A percentile compares a stretch with the other conserved stretches of the same genome.
phyloP scores from a whole-genome alignment of 2,113 vertebrate genomes.

The Cnemophilus loriae region DNA sequence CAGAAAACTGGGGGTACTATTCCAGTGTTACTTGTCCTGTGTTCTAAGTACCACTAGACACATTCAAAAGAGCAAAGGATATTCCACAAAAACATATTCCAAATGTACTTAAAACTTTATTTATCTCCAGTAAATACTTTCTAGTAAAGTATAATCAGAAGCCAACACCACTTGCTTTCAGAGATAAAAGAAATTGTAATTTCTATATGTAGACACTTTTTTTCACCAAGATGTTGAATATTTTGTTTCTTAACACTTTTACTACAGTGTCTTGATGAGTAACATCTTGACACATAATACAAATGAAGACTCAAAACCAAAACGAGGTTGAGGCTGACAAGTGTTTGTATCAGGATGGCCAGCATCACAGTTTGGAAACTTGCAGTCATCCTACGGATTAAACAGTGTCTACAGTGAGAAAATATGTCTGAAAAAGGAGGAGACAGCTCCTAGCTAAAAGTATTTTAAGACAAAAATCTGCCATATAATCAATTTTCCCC shows the following conservation, averaged over 20 bases:
- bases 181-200: not conserved
- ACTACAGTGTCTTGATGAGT: not conserved
- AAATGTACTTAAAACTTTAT: rapidly evolving
- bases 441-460: not conserved
- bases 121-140: not conserved
- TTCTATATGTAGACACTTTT: not conserved
- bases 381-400: not conserved
- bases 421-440: not conserved
- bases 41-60: not conserved
- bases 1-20: not conserved
- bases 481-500: not conserved
- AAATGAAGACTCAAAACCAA: not conserved
- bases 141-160: not conserved
- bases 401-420: not conserved
- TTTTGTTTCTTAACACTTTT: not conserved
- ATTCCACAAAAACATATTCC: not conserved
- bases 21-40: not conserved
- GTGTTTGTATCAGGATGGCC: not conserved
- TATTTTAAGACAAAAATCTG: not conserved
- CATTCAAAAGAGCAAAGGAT: not conserved
- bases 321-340: not conserved
- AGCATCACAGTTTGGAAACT: not conserved
- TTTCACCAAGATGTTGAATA: not conserved
- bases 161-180: not conserved
- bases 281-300: not conserved